A percentile compares a stretch with the other conserved stretches of the same genome.
These are phyloP conservation scores for Drosophila pullipes DNA, from an alignment of 2,888 invertebrate genomes.

Conservation along the genomic window DNA sequence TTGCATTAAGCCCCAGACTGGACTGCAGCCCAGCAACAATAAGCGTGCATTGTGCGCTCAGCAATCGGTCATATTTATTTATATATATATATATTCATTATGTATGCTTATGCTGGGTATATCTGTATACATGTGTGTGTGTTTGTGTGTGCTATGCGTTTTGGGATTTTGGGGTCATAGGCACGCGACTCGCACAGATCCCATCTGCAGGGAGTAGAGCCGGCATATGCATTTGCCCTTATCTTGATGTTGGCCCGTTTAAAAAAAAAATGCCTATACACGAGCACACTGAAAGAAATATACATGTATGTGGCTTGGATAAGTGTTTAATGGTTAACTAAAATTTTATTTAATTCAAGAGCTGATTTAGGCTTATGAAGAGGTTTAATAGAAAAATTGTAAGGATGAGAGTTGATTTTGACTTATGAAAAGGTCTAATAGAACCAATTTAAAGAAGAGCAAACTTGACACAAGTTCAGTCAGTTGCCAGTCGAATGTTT, in stretches of 20 bases:
- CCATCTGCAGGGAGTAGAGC: slow-evolving; percentile 34
- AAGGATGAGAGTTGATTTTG: not conserved
- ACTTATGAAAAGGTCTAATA: not conserved
- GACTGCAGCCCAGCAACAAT: slow-evolving; percentile 64
- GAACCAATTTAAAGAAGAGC: not conserved
- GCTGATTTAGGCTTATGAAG: not conserved
- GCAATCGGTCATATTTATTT: slow-evolving; percentile 32
- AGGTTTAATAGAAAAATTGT: not conserved
- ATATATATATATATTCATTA: slow-evolving; percentile 17
- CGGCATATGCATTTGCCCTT: slow-evolving; percentile 23
- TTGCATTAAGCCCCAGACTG: slow-evolving; percentile 57
- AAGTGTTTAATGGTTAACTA: not conserved
- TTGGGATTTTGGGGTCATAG: slow-evolving; percentile 78
- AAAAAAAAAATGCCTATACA: slow-evolving; percentile 29
- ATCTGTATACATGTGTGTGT: slow-evolving; percentile 1
- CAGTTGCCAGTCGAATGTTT: not conserved
- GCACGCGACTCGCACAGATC: slow-evolving; percentile 44
- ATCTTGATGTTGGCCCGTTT: slow-evolving; percentile 51
- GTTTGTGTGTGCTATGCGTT: slow-evolving; percentile 50
- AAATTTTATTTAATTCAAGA: not conserved
- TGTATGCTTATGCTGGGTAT: slow-evolving; percentile 33
- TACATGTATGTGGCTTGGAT: too few relatives aligned
- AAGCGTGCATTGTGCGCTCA: slow-evolving; percentile 71
- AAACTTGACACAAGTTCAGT: not conserved
- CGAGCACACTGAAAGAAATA: not conserved